Evolutionary conservation across 2,888 invertebrate genomes (phyloP), one percentile per base, ranked within the genome.

Genomic region (Caenorhabditis sinica): DNA sequence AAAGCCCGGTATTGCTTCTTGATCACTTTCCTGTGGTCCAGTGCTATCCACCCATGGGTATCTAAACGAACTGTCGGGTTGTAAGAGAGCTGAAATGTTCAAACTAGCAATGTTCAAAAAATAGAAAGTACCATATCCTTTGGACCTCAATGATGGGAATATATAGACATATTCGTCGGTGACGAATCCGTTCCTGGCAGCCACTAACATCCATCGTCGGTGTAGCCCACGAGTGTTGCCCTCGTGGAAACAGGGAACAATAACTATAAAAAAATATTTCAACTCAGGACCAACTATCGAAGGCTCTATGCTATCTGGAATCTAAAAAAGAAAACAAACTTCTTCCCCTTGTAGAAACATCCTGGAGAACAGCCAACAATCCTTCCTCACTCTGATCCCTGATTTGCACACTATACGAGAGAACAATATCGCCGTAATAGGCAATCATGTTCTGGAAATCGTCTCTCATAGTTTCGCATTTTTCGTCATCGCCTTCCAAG

Each of bases 101-200:
- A 51, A 0, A 6, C 0, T 15, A 25, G 8, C 36, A 5, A 36
- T 11, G 9, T n/a, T 20, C 0, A 30, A n/a, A 58, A 1, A 28
- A 30, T 4, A 69, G 20, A 13, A 1, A 25, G 15, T 63, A 86
- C 86, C 75, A 63, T 81, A 86, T 63, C 76, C 84, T 61, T 77
- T 75, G 5, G 82, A 84, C 15, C 83, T 36, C 17, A 80, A 25
- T 5, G 79, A 87, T 0, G 86, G 83, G 3, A 90, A 61, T 8
- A 89, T 69, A 65, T 87, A 88, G 13, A 90, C 89, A 61, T 86
- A 91, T 60, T 91, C 91, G 28, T 88, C 86, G 9, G 85, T 85
- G 23, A 75, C 60, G 56, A 75, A 81, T 77, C 89, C 80, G 45
- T 83, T 71, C 25, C 61, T 53, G 8, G 60, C 58, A 0, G 81